These are phyloP conservation scores for Dromaius novaehollandiae DNA, from an alignment of 2,113 vertebrate species.

Conservation along the genomic window DNA sequence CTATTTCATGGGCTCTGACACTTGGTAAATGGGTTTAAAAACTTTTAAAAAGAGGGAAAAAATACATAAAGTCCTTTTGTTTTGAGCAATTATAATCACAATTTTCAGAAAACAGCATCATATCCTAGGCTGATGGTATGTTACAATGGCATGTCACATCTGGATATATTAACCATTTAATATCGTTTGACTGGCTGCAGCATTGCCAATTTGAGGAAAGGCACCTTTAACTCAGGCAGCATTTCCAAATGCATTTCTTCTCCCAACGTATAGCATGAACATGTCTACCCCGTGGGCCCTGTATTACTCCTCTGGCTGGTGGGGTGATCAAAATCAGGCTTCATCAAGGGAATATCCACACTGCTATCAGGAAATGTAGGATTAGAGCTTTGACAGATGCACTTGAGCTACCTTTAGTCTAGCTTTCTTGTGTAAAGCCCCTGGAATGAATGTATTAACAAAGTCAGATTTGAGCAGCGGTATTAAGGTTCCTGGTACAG, in stretches of 20 bases:
- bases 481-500: background rate
- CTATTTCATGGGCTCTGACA: slow-evolving; percentile 55
- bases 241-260: background rate
- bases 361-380: background rate
- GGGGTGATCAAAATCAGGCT: background rate
- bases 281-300: background rate
- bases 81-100: slow-evolving; percentile 30
- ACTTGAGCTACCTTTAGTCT: background rate
- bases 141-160: slow-evolving; percentile 37
- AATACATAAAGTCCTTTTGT: background rate
- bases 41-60: slow-evolving; percentile 3
- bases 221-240: background rate
- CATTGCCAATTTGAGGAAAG: background rate
- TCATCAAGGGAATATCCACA: background rate
- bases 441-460: background rate
- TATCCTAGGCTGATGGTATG: background rate
- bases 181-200: background rate
- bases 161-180: slow-evolving; percentile 36
- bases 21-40: slow-evolving; percentile 56
- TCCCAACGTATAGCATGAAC: background rate
- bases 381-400: background rate
- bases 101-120: slow-evolving; percentile 24
- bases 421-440: background rate
- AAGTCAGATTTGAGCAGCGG: background rate
- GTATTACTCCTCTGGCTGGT: background rate